Evolutionary conservation across 2,797 vertebrate species (phyloP).

Genomic region (Serranus cabrilla): DNA sequence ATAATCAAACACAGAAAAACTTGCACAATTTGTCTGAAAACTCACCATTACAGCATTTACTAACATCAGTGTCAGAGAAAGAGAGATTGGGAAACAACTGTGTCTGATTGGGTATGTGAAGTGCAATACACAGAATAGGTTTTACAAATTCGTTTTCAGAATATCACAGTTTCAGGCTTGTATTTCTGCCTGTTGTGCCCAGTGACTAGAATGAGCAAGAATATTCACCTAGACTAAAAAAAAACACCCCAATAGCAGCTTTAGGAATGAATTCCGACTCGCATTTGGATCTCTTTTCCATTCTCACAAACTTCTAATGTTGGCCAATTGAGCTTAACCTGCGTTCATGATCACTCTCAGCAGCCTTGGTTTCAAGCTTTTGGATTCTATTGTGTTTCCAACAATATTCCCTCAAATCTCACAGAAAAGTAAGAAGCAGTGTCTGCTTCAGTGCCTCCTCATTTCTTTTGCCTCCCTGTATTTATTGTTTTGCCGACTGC

Average conservation of each 20-base stretch:
- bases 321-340: constrained; percentile 36
- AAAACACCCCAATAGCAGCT: not conserved
- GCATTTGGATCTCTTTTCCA: constrained; percentile 21
- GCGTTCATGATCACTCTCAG: constrained; percentile 29
- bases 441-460: constrained; percentile 26
- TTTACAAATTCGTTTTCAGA: constrained; percentile 48
- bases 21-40: constrained; percentile 8
- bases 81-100: constrained; percentile 45
- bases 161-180: constrained; percentile 34
- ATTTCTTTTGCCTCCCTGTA: constrained; percentile 32
- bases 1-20: no score
- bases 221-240: not conserved
- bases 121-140: constrained; percentile 31
- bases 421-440: constrained; percentile 8
- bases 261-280: constrained; percentile 8
- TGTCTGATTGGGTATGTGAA: constrained; percentile 44
- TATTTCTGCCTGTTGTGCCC: constrained; percentile 5
- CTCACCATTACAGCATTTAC: constrained; percentile 21
- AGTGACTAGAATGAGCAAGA: constrained; percentile 17
- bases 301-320: constrained; percentile 9
- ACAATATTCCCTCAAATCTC: constrained; percentile 20
- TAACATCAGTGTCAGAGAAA: constrained; percentile 12
- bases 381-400: constrained; percentile 11
- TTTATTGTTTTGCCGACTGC: constrained; percentile 40
- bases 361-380: constrained; percentile 4